Evolutionary conservation across 2,797 vertebrate species (phyloP), one percentile per base, ranked within the genome.

Genomic region (Phoebastria nigripes): DNA sequence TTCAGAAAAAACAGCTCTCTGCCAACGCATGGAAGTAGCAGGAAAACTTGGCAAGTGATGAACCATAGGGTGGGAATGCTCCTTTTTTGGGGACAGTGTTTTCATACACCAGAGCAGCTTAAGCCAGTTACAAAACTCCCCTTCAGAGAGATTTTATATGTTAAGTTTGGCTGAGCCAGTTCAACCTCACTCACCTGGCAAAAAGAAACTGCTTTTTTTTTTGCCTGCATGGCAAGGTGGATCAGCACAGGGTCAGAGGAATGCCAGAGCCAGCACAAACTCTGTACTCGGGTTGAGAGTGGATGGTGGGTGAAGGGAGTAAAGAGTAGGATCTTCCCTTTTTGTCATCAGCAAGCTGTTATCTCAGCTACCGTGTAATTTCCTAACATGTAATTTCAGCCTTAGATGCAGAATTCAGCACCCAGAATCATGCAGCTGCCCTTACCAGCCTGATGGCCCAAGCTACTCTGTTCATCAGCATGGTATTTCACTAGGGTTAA

Each of bases 361-460:
- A 85, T 85, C 87, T 94, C 61, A 24, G 82, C 87, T 90, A 56
- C 76, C 4, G 1, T 94, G 49, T 96, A 88, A 96, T 95, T 95
- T 81, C 88, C 65, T 83, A 95, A 71, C 76, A 1, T 92, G 89
- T 91, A 94, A 95, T 95, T 97, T 94, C 72, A 95, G 85, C 69
- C 65, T 91, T 79, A 35, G 65, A 86, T 67, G 79, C 65, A 88
- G 94, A 81, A 91, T 81, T 82, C 65, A 24, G 79, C 17, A 25
- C 37, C 49, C 20, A 15, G 65, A 77, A 59, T 71, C 55, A 62
- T 0, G 8, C 63, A 55, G 84, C 52, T 18, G 1, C 58, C 44
- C 77, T 69, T 44, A 28, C n/a, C 6, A 33, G 66, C 54, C 70
- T 17, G 51, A 11, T 28, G 20, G 78, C 33, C 81, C 73, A 25